Conservation (phyloP, 2,888 invertebrate species). For the Helleia helle region DNA sequence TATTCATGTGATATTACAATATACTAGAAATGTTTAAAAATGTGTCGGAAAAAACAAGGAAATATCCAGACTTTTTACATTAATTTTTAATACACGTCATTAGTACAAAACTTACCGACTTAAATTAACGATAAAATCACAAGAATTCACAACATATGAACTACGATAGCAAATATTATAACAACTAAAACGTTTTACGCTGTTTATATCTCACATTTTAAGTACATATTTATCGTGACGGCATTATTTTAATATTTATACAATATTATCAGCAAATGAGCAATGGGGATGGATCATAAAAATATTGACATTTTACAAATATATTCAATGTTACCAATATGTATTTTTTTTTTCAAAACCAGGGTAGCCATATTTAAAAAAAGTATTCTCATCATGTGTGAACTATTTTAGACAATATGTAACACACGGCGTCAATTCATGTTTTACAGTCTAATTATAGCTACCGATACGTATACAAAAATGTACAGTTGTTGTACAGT, state of each 20-base stretch:
- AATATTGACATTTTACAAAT: slow-evolving; percentile 30
- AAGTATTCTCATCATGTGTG: too few species aligned
- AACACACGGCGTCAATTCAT: too few species aligned
- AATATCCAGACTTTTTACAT: neutral
- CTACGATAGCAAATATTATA: slow-evolving; percentile 20
- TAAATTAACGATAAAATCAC: slow-evolving; percentile 27
- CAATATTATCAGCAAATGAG: neutral
- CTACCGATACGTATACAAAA: too few species aligned
- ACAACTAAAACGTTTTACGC: slow-evolving; percentile 15
- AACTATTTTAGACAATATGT: too few species aligned
- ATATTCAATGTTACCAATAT: slow-evolving; percentile 3
- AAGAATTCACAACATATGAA: slow-evolving; percentile 31
- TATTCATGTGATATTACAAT: neutral
- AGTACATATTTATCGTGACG: neutral
- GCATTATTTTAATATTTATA: neutral
- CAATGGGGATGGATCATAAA: slow-evolving; percentile 43
- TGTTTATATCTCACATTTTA: slow-evolving; percentile 13
- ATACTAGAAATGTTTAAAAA: neutral
- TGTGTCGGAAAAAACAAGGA: neutral
- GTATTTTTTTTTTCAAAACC: too few species aligned
- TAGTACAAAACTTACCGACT: slow-evolving; percentile 44
- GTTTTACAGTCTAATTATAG: too few species aligned
- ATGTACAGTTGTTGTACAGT: too few species aligned
- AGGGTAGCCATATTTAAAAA: too few species aligned
- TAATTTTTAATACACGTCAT: slow-evolving; percentile 56